phyloP scores from a whole-genome alignment of 2,797 vertebrate genomes.

The Oreochromis grahami region DNA sequence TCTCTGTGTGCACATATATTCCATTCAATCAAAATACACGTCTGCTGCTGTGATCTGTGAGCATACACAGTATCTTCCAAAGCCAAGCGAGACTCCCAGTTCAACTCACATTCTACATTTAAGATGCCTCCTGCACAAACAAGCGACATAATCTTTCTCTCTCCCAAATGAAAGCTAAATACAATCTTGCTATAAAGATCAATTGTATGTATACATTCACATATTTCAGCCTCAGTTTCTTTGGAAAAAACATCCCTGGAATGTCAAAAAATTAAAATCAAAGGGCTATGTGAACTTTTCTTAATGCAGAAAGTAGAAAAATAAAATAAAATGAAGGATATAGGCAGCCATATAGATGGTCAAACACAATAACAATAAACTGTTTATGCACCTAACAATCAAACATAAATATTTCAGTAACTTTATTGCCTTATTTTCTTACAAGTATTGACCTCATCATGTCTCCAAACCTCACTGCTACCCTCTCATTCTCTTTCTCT shows the following conservation, averaged over 20 bases:
- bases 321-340: neutral
- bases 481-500: conserved; percentile 15
- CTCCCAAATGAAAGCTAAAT: neutral
- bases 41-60: neutral
- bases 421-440: neutral
- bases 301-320: neutral
- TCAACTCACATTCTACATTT: neutral
- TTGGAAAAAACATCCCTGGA: neutral
- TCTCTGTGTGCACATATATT: conserved; percentile 5
- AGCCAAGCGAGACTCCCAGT: neutral
- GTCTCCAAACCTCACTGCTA: neutral
- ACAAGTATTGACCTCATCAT: conserved; percentile 19
- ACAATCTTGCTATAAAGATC: neutral
- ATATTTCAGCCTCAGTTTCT: neutral
- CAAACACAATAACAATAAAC: neutral
- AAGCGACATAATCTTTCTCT: neutral
- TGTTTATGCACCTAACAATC: neutral
- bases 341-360: neutral
- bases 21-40: neutral
- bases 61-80: neutral
- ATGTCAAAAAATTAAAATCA: neutral
- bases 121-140: neutral
- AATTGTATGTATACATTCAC: neutral
- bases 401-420: neutral
- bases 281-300: neutral